These are phyloP conservation scores for Diorhabda elongata DNA, from an alignment of 1,140 invertebrate species.

Conservation along the genomic window DNA sequence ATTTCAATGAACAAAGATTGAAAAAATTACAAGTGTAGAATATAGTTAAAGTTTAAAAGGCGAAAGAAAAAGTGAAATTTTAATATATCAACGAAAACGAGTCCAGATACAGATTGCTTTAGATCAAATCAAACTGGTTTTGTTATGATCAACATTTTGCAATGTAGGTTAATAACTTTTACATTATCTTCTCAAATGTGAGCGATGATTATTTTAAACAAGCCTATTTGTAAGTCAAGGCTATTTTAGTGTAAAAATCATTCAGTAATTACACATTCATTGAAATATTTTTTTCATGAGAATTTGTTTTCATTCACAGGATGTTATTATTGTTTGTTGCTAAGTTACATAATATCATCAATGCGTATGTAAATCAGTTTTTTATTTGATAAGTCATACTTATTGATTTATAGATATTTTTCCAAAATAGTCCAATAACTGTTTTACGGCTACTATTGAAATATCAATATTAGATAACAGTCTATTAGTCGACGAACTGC, in stretches of 20 bases:
- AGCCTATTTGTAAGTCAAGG: conserved; percentile 28
- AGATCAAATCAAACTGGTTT: conserved; percentile 15
- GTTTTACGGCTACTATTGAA: too few species aligned
- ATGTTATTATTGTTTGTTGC: conserved; percentile 29
- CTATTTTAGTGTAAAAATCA: conserved; percentile 22
- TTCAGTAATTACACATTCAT: conserved; percentile 31
- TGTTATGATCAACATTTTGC: conserved; percentile 17
- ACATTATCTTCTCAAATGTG: conserved; percentile 22
- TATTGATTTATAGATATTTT: too few species aligned
- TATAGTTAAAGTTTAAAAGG: too few species aligned
- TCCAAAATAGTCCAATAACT: too few species aligned
- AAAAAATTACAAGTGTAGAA: too few species aligned
- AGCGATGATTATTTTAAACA: conserved; percentile 23
- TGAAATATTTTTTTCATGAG: conserved; percentile 33
- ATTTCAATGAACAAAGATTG: too few species aligned
- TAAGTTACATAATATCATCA: conserved; percentile 19
- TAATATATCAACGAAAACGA: too few species aligned
- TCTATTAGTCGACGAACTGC: too few species aligned
- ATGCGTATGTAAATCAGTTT: conserved; percentile 20
- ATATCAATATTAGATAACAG: too few species aligned
- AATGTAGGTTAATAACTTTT: conserved; percentile 34
- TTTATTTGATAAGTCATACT: too few species aligned
- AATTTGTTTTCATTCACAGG: conserved; percentile 28
- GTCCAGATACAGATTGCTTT: not conserved
- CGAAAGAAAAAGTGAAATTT: too few species aligned